Percentiles rank a stretch among this genome's conserved stretches.
phyloP scores from a whole-genome alignment of 2,888 invertebrate species.

The Schizotus pectinicornis region DNA sequence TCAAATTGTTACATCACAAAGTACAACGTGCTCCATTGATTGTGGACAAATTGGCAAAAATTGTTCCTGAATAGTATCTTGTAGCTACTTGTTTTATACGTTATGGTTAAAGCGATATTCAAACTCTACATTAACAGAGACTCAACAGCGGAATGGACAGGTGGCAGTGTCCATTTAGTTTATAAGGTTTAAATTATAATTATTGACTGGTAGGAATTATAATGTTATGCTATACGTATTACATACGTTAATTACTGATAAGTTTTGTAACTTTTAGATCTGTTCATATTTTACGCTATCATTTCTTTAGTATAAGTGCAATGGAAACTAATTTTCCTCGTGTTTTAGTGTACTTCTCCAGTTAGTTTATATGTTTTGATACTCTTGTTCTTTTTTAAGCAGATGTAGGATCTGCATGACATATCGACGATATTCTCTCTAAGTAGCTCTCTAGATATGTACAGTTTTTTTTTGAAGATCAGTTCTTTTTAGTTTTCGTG shows the following conservation, averaged over 20 bases:
- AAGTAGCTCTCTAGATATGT: constrained; percentile 49
- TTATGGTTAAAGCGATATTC: constrained; percentile 3
- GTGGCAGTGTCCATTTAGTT: constrained; percentile 12
- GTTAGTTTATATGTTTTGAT: constrained; percentile 52
- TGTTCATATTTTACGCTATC: constrained; percentile 16
- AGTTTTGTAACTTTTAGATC: constrained; percentile 10
- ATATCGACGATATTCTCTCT: constrained; percentile 55
- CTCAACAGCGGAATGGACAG: constrained; percentile 11
- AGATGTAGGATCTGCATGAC: constrained; percentile 47
- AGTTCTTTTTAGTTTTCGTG: constrained; percentile 34
- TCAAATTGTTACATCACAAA: too few relatives aligned
- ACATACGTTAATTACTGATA: constrained; percentile 8
- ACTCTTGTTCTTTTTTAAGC: constrained; percentile 50
- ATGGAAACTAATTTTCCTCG: constrained; percentile 47
- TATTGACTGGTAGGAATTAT: constrained; percentile 33
- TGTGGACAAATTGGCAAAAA: too few relatives aligned
- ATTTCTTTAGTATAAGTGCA: constrained; percentile 48
- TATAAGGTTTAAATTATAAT: constrained; percentile 25
- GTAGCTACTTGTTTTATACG: too few relatives aligned
- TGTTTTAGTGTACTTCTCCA: constrained; percentile 43
- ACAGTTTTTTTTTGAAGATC: constrained; percentile 41
- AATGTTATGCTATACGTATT: constrained; percentile 16
- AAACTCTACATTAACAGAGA: constrained; percentile 6
- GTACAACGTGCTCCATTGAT: too few relatives aligned
- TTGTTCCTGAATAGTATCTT: too few relatives aligned